Conservation (phyloP, 2,888 invertebrate genomes). For the Dynastes grantii region DNA sequence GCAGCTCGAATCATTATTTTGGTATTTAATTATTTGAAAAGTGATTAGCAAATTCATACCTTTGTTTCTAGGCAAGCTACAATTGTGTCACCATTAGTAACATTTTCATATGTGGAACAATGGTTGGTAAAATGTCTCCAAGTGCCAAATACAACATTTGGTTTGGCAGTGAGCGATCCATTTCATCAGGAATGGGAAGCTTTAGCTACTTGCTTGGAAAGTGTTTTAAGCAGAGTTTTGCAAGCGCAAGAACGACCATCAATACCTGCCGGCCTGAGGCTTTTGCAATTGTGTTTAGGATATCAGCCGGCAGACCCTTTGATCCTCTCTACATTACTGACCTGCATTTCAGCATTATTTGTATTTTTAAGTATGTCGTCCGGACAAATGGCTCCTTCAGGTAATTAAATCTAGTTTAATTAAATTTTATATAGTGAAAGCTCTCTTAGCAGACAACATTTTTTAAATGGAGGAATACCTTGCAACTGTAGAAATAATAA, state of each 20-base stretch:
- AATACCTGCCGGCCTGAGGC: slow-evolving; percentile 81
- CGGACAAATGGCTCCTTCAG: slow-evolving; percentile 78
- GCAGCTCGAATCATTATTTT: neutral
- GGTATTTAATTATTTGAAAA: neutral
- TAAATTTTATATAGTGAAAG: no score
- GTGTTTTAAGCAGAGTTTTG: slow-evolving; percentile 85
- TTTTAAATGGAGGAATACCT: no score
- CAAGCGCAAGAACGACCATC: slow-evolving; percentile 83
- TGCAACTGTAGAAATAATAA: no score
- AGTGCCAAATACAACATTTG: slow-evolving; percentile 66
- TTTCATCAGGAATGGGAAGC: slow-evolving; percentile 91
- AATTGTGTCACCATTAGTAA: slow-evolving; percentile 84
- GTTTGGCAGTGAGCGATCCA: slow-evolving; percentile 74
- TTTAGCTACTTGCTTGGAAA: slow-evolving; percentile 83
- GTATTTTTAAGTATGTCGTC: slow-evolving; percentile 92
- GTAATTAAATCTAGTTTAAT: slow-evolving; percentile 53
- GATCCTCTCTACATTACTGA: slow-evolving; percentile 87
- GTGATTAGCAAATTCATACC: neutral
- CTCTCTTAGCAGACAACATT: no score
- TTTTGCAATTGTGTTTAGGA: slow-evolving; percentile 85
- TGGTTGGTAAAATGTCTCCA: slow-evolving; percentile 86
- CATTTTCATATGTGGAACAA: slow-evolving; percentile 87
- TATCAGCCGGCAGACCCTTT: slow-evolving; percentile 86
- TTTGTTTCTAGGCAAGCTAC: slow-evolving; percentile 79
- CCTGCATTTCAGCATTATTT: slow-evolving; percentile 93